Conservation (phyloP, 2,888 invertebrate genomes). For the Rotaria sp. region DNA sequence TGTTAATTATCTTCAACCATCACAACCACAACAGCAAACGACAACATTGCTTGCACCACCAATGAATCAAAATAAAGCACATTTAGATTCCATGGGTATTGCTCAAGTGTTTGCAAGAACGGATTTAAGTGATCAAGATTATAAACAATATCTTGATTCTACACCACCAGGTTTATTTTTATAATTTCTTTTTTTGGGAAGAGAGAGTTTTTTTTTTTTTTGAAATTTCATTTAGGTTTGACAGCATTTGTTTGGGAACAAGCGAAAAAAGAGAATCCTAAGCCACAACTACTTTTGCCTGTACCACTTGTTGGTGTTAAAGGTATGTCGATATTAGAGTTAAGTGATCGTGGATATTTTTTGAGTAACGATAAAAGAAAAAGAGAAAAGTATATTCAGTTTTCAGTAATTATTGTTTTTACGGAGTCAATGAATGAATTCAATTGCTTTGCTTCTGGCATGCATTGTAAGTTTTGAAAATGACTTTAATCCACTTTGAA, state of each 20-base stretch:
- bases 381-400: too few species aligned
- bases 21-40: slow-evolving; percentile 53
- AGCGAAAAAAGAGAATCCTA: slow-evolving; percentile 88
- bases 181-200: slow-evolving; percentile 32
- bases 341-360: too few species aligned
- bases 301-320: slow-evolving; percentile 84
- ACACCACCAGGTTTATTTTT: slow-evolving; percentile 63
- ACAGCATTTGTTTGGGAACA: slow-evolving; percentile 87
- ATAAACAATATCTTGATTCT: slow-evolving; percentile 75
- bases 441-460: too few species aligned
- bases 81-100: slow-evolving; percentile 61
- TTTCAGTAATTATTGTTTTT: too few species aligned
- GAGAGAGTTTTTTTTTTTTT: not conserved
- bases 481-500: too few species aligned
- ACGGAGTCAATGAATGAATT: too few species aligned
- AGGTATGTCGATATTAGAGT: too few species aligned
- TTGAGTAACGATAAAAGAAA: too few species aligned
- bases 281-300: slow-evolving; percentile 78
- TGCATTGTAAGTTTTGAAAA: too few species aligned
- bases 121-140: slow-evolving; percentile 62
- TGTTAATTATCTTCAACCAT: slow-evolving; percentile 57
- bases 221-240: slow-evolving; percentile 63
- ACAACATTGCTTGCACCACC: slow-evolving; percentile 60
- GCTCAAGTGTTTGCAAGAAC: slow-evolving; percentile 62
- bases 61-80: slow-evolving; percentile 66